Evolutionary conservation across 92 coral and sea anemone species (phyloP), one percentile per base, ranked within the genome.

Genomic region (Meandrina meandrites): DNA sequence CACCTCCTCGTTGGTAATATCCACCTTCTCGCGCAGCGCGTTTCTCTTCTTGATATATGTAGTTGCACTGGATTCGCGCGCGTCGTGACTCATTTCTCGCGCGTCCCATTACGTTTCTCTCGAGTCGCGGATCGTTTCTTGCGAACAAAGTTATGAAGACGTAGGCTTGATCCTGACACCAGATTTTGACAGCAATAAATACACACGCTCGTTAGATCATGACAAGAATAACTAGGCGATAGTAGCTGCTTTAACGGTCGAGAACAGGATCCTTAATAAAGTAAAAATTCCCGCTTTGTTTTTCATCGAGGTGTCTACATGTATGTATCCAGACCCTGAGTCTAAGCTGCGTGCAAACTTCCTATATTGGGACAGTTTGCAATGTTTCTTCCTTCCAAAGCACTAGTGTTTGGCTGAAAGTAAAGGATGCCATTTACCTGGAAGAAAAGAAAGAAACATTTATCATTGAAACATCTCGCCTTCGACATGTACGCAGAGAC

Each of bases 321-420:
- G n/a, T n/a, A 72, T 35, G 42, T 24, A 2, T 27, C 5, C n/a
- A 72, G n/a, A 9, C 17, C 28, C 34, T 21, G 50, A 34, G n/a
- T 1, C 48, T 72, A 72, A 24, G 77, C 77, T 34, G 24, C 50
- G 18, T 72, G 77, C 15, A 19, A 50, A n/a, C 45, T 70, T 47
- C 32, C 28, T 11, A 5, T 32, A 9, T 76, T 75, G 3, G 91
- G 93, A 48, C 98, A 96, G 92, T 91, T 96, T 40, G 81, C 91
- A 68, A 96, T 88, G 71, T 96, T 96, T 72, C 98, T 90, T 74
- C 98, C 98, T 82, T 82, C 95, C 50, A 75, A 56, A 37, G 94
- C 93, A 48, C 86, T 92, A 30, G 78, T 88, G 86, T 56, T 90
- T 47, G 91, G 88, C 57, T 92, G 89, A 8, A 79, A 57, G 67